A percentile compares a stretch with the other conserved stretches of the same genome.
Conservation (phyloP, 1,140 invertebrate genomes). For the Brachionus calyciflorus region DNA sequence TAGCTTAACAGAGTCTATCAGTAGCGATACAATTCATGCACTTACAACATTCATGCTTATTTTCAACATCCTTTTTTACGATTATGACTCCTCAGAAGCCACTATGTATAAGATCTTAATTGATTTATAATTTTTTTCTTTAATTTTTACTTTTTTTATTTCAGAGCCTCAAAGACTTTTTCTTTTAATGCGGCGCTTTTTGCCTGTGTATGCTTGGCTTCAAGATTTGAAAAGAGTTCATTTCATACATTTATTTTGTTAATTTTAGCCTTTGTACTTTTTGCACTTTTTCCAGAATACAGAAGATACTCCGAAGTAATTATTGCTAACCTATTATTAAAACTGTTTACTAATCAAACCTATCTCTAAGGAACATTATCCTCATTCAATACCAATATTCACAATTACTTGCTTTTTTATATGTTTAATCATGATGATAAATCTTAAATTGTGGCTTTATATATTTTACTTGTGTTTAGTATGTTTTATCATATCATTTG, state of each 20-base stretch:
- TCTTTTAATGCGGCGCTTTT: slow-evolving; percentile 84
- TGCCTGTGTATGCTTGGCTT: slow-evolving; percentile 86
- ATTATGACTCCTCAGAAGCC: slow-evolving; percentile 76
- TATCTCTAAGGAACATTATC: neutral
- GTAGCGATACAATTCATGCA: slow-evolving; percentile 92
- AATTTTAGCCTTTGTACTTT: slow-evolving; percentile 77
- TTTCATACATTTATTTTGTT: slow-evolving; percentile 82
- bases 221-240: slow-evolving; percentile 72
- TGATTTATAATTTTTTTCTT: slow-evolving; percentile 49
- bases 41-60: slow-evolving; percentile 79
- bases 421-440: slow-evolving; percentile 49
- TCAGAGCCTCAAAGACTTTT: slow-evolving; percentile 70
- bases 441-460: slow-evolving; percentile 54
- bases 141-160: slow-evolving; percentile 61
- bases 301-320: slow-evolving; percentile 65
- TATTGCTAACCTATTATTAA: slow-evolving; percentile 43
- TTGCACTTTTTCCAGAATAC: slow-evolving; percentile 81
- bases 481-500: slow-evolving; percentile 61
- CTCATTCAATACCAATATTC: neutral
- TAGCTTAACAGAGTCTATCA: slow-evolving; percentile 88
- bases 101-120: too few relatives aligned
- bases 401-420: slow-evolving; percentile 51
- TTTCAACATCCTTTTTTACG: slow-evolving; percentile 79
- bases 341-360: neutral
- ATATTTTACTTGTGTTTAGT: slow-evolving; percentile 60